Percentiles rank a stretch among this genome's conserved stretches.
These are phyloP conservation scores for Diploptera punctata DNA, from an alignment of 2,888 invertebrate species.

Conservation along the genomic window DNA sequence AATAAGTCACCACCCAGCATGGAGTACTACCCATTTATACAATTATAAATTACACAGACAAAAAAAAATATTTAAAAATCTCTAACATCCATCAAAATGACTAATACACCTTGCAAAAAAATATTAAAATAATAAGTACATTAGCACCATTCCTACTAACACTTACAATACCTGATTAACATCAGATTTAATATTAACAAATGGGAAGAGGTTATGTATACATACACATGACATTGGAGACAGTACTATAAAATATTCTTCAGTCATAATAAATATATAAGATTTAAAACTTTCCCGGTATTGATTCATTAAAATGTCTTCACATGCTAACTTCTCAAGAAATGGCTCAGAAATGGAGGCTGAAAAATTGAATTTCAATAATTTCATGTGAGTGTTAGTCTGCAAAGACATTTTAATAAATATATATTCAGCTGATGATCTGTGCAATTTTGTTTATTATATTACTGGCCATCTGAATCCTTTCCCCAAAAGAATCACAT, in stretches of 20 bases:
- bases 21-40: constrained; percentile 33
- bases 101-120: constrained; percentile 30
- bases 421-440: no score
- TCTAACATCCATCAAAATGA: constrained; percentile 35
- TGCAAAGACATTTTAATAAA: no score
- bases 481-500: not conserved
- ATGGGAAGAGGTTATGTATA: not conserved
- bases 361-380: no score
- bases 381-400: no score
- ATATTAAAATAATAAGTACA: constrained; percentile 35
- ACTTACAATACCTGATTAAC: constrained; percentile 28
- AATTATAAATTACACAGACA: constrained; percentile 32
- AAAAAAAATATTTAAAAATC: constrained; percentile 29
- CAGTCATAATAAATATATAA: constrained; percentile 24
- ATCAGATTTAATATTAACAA: not conserved
- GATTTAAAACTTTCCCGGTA: no score
- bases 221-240: not conserved
- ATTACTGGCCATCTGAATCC: constrained; percentile 22
- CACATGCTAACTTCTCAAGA: no score
- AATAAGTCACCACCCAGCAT: constrained; percentile 32
- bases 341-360: no score
- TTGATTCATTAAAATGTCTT: no score
- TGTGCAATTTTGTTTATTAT: not conserved
- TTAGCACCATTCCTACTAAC: constrained; percentile 38
- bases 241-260: not conserved